Conservation (phyloP, 1,140 invertebrate species). For the Ptiloglossa arizonensis region DNA sequence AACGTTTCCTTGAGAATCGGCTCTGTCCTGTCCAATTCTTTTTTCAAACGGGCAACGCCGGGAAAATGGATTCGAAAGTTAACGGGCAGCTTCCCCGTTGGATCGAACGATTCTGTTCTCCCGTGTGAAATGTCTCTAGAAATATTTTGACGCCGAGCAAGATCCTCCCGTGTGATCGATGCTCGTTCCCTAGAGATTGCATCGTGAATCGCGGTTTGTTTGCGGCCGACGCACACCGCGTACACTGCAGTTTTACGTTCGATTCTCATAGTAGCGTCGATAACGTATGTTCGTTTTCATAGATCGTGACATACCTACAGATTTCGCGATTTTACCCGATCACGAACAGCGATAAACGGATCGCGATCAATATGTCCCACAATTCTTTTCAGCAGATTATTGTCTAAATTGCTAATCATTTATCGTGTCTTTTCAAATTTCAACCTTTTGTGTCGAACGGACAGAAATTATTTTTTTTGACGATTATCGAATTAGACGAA, state of each 20-base stretch:
- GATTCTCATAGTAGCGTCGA: conserved; percentile 58
- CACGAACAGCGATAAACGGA: neutral
- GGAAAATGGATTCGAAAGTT: conserved; percentile 24
- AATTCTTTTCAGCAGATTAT: too few relatives aligned
- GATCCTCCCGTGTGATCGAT: conserved; percentile 73
- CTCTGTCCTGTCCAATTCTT: neutral
- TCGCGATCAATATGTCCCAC: too few relatives aligned
- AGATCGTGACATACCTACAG: conserved; percentile 18
- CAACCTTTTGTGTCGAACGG: too few relatives aligned
- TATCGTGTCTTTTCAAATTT: too few relatives aligned
- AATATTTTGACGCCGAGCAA: conserved; percentile 73
- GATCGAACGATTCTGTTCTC: conserved; percentile 40
- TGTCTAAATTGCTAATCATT: too few relatives aligned
- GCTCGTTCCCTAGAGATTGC: conserved; percentile 73
- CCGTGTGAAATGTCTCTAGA: conserved; percentile 59
- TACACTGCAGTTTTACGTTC: conserved; percentile 34
- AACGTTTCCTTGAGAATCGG: neutral
- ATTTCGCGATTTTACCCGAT: conserved; percentile 34
- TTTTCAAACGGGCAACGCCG: conserved; percentile 4
- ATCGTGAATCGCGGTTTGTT: conserved; percentile 71
- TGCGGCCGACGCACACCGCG: conserved; percentile 33
- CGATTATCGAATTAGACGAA: too few relatives aligned
- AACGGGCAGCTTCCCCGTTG: conserved; percentile 20
- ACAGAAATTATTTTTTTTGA: too few relatives aligned
- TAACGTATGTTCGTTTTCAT: conserved; percentile 52